Base-by-base conservation (phyloP, 1,140 invertebrate species). In the Hyles euphorbiae region DNA sequence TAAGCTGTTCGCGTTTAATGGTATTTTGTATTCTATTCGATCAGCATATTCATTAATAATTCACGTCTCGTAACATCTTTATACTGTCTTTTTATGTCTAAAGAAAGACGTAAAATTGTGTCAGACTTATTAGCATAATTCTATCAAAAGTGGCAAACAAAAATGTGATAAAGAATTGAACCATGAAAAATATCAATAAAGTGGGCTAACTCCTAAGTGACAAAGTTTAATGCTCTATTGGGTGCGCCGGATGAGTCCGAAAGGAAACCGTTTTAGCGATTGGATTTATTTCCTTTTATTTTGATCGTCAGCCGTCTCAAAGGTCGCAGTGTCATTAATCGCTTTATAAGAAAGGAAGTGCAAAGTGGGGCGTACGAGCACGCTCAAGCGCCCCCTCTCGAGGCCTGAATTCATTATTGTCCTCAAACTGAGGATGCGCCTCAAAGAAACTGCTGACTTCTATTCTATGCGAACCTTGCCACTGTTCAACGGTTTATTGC, bases 351-450 rank as follows among this genome's bases (percentile, higher is more conserved):
- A 71, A 62, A 63, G 75, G 76, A 78, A 76, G 74, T 78, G 81
- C 72, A 73, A 76, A 81, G 72, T 78, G 76, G 75, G 73, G 65
- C 76, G 73, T 74, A 77, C 60, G 68, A 77, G 72, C 67, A 74
- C 67, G 65, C 70, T 79, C 58, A 62, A 78, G 74, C 60, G 67
- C 68, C 55, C 61, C 68, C 65, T 58, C 64, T 63, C 68, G 60
- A 53, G 64, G 69, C 67, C 72, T 74, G 81, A 83, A 83, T 83
- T 83, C 77, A 83, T 83, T 83, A 83, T 80, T 78, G 76, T 80
- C 73, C 74, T 72, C 69, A 45, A 68, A 65, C 65, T 60, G 61
- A 73, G 68, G 75, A 72, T 80, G 75, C 70, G 74, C 72, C 72
- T 82, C 76, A 82, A 82, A 81, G 78, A 80, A 82, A 78, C 67